phyloP scores from a whole-genome alignment of 2,888 invertebrate genomes.

The Harpagoxenus sublaevis region DNA sequence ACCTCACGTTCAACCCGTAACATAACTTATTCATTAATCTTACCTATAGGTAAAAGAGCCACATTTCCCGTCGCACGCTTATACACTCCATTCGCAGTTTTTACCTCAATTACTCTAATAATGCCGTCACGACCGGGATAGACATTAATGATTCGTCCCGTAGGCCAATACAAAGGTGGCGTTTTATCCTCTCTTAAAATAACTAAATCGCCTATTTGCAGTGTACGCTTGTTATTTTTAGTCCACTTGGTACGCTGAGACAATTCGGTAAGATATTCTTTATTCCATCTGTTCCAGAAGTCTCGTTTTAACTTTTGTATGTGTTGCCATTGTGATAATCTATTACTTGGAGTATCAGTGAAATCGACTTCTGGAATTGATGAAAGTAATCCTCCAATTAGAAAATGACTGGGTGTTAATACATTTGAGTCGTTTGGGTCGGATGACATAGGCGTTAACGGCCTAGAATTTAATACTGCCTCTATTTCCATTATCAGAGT shows the following conservation, averaged over 20 bases:
- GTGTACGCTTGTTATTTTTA: no score
- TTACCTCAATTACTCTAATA: not conserved
- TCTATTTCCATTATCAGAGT: not conserved
- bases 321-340: not conserved
- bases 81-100: not conserved
- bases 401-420: not conserved
- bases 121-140: not conserved
- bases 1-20: not conserved
- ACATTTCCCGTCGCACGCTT: not conserved
- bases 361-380: not conserved
- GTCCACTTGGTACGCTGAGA: not conserved
- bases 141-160: not conserved
- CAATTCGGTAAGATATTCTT: not conserved
- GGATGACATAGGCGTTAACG: not conserved
- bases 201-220: not conserved
- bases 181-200: not conserved
- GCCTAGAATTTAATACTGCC: not conserved
- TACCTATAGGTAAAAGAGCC: not conserved
- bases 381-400: not conserved
- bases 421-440: not conserved
- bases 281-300: not conserved
- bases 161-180: not conserved
- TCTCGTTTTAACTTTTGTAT: not conserved
- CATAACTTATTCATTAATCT: not conserved
- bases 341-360: not conserved